phyloP scores from a whole-genome alignment of 2,797 vertebrate genomes.

The Avahi laniger region DNA sequence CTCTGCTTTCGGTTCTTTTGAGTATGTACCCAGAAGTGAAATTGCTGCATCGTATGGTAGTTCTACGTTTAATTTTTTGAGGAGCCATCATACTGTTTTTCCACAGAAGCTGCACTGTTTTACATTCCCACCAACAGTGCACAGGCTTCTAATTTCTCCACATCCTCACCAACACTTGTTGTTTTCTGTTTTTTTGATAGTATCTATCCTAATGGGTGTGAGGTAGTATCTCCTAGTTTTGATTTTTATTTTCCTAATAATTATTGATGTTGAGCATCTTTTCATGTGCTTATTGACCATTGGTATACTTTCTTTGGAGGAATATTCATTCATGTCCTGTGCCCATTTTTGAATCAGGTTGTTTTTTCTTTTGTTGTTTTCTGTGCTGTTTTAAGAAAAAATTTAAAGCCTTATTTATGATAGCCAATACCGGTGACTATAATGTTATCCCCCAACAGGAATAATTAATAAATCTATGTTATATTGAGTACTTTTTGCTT shows the following conservation, averaged over 20 bases:
- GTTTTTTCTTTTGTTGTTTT: background rate
- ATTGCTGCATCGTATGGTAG: background rate
- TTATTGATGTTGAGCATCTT: background rate
- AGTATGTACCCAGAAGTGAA: background rate
- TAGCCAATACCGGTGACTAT: background rate
- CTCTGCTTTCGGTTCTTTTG: background rate
- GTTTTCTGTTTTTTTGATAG: background rate
- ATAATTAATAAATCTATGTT: constrained; percentile 31
- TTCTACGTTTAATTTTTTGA: background rate
- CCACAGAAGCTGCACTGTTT: background rate
- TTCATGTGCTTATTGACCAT: background rate
- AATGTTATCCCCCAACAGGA: background rate
- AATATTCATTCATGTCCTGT: background rate
- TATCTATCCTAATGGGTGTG: background rate
- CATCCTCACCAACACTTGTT: background rate
- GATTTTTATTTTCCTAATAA: background rate
- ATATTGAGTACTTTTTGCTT: background rate
- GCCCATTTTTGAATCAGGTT: background rate
- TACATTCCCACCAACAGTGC: background rate
- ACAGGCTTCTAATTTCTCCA: background rate
- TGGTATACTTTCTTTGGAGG: background rate
- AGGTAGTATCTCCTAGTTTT: background rate
- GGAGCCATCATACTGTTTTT: background rate
- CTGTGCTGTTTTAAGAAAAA: background rate
- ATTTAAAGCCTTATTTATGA: constrained; percentile 26